phyloP scores from a whole-genome alignment of 2,797 vertebrate genomes.

The Psittacula derbiana region DNA sequence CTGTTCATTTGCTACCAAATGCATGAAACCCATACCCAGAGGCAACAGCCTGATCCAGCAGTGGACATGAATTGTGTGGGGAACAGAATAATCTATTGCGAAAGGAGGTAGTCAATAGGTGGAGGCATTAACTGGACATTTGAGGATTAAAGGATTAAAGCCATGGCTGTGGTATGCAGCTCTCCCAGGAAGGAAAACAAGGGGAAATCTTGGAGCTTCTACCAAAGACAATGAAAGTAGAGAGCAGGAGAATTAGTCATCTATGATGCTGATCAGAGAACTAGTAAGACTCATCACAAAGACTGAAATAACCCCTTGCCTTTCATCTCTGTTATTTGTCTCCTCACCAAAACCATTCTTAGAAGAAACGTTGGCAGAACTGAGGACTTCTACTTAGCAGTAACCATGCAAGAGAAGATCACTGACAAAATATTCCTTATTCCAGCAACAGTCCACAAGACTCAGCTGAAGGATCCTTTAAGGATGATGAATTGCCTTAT shows the following conservation, averaged over 20 bases:
- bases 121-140: not conserved
- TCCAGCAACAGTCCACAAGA: not conserved
- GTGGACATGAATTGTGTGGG: not conserved
- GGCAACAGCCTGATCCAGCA: slow-evolving; percentile 32
- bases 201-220: not conserved
- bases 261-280: not conserved
- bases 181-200: not conserved
- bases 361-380: not conserved
- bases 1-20: slow-evolving; percentile 22
- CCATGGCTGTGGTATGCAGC: not conserved
- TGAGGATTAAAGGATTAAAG: slow-evolving; percentile 29
- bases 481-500: not conserved
- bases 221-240: not conserved
- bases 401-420: not conserved
- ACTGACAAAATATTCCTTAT: not conserved
- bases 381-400: not conserved
- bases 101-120: not conserved
- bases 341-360: not conserved
- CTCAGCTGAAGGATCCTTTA: not conserved
- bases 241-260: not conserved
- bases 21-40: slow-evolving; percentile 7
- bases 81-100: not conserved
- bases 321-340: not conserved
- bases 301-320: not conserved
- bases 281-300: not conserved